Conservation (phyloP, 2,797 vertebrate genomes). For the Avahi laniger region DNA sequence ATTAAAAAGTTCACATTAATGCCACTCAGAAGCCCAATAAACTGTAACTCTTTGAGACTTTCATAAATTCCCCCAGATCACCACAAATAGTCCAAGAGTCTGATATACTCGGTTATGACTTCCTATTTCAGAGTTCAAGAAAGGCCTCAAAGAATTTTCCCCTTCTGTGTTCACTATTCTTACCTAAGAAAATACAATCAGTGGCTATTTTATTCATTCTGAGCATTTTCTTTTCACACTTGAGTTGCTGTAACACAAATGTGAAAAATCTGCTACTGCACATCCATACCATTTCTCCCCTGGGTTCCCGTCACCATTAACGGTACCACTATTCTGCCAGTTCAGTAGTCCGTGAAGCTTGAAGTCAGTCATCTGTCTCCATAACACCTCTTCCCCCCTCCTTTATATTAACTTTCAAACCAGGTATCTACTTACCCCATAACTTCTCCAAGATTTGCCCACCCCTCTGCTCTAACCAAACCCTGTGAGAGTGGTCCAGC, state of each 20-base stretch:
- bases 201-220: background rate
- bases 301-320: background rate
- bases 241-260: background rate
- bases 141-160: background rate
- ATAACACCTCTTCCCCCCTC: background rate
- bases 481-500: background rate
- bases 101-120: background rate
- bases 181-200: background rate
- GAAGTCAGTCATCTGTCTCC: background rate
- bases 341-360: background rate
- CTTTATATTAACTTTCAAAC: background rate
- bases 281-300: background rate
- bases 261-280: background rate
- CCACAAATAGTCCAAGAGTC: background rate
- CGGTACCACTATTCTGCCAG: background rate
- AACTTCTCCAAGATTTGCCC: background rate
- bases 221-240: background rate
- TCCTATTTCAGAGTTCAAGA: constrained; percentile 7
- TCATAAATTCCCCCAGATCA: background rate
- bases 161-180: background rate
- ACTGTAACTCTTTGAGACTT: background rate
- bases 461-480: background rate
- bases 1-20: constrained; percentile 17
- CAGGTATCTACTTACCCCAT: background rate
- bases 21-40: background rate